Conservation (phyloP, 2,113 vertebrate species). For the Dromiciops gliroides region DNA sequence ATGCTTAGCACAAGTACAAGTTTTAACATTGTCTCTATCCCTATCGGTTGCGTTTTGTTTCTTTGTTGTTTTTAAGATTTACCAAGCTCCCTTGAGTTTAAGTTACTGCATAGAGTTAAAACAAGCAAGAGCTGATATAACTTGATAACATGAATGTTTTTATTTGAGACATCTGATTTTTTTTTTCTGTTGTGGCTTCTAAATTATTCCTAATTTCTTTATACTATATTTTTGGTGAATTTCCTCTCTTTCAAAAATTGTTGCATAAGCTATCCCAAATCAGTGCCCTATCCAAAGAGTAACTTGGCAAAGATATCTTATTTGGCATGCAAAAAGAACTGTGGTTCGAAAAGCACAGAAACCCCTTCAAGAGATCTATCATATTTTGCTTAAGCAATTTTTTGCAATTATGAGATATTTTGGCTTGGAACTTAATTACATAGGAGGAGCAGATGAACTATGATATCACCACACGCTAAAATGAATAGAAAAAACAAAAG, state of each 20-base stretch:
- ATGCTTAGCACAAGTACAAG: background rate
- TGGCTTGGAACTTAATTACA: conserved; percentile 45
- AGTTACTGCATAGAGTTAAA: conserved; percentile 30
- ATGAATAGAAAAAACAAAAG: conserved; percentile 60
- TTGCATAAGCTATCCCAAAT: conserved; percentile 67
- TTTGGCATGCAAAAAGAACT: conserved; percentile 56
- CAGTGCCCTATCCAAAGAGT: conserved; percentile 61
- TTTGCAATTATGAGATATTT: conserved; percentile 56
- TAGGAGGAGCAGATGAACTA: conserved; percentile 53
- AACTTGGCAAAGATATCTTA: conserved; percentile 66
- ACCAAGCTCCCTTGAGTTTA: background rate
- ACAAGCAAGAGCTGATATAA: conserved; percentile 6
- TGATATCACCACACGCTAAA: conserved; percentile 48
- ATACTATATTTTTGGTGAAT: conserved; percentile 65
- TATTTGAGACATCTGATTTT: conserved; percentile 45
- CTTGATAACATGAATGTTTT: conserved; percentile 49
- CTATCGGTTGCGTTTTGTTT: too few species aligned
- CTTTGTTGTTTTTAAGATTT: conserved; percentile 22
- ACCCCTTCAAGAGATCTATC: conserved; percentile 34
- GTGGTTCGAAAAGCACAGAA: conserved; percentile 46
- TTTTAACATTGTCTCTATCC: conserved; percentile 19
- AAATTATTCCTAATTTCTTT: conserved; percentile 65
- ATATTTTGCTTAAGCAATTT: conserved; percentile 20
- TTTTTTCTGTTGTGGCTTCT: conserved; percentile 63
- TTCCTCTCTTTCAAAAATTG: conserved; percentile 60